Base-by-base conservation (phyloP, 92 coral and sea anemone genomes). In the Zoanthus gigantus region DNA sequence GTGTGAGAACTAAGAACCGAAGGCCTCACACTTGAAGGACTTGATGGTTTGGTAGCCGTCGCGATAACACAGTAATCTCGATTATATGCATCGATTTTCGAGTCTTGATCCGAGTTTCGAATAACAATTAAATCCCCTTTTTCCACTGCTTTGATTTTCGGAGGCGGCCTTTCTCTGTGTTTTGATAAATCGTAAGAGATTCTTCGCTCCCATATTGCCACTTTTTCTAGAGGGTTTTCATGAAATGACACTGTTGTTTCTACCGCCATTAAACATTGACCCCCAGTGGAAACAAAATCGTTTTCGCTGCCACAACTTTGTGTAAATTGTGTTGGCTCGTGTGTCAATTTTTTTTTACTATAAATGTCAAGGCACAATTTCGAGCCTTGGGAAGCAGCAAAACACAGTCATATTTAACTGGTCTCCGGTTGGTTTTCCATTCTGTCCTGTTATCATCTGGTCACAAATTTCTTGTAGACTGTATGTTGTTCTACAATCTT, bases 211-310 rank as follows among this genome's bases (percentile, higher is more conserved):
- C 98, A 95, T 50, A 95, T 88, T 47, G 89, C 87, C 29, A 90
- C 89, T 86, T 91, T 91, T 79, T 91, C 96, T 68, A 95, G 88
- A 13, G 96, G 98, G 82, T 95, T 95, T 87, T 93, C 96, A 79
- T 93, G 96, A 44, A 95, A 74, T 90, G 93, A 78, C 89, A 95
- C 96, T 65, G 93, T 86, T 63, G 91, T 86, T 78, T 95, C 96
- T 60, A 95, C 80, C 96, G 98, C 98, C 98, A 95, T 95, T 89
- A 89, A 95, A 93, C 96, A 91, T 91, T 90, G 89, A 92, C 86
- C 83, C 90, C 80, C 91, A 47, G 79, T 88, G 92, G 78, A 74
- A 83, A 90, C 79, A 77, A 81, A 88, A 83, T 87, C 66, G 65
- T 71, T 88, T 81, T 72, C 72, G 74, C 57, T 68, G 85, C 74